Conservation (phyloP, 2,888 invertebrate species). For the Eupithecia inturbata region DNA sequence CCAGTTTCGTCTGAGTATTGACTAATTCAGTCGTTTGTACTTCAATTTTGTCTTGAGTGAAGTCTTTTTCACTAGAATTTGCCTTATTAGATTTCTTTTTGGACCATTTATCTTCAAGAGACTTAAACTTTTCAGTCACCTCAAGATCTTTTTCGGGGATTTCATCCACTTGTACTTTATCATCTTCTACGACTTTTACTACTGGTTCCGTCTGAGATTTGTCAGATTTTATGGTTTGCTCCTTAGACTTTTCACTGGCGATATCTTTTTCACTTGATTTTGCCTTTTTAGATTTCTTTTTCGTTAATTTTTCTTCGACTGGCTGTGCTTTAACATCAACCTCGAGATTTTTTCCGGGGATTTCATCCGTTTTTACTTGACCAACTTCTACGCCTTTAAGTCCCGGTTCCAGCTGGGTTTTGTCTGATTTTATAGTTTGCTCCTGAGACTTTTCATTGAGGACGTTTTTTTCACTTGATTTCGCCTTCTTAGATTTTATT, state of each 20-base stretch:
- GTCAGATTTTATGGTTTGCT: neutral
- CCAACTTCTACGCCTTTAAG: neutral
- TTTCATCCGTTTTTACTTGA: neutral
- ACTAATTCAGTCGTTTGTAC: neutral
- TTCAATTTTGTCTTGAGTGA: neutral
- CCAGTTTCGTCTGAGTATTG: neutral
- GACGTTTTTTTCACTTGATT: neutral
- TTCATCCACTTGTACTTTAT: neutral
- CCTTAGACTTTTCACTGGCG: neutral
- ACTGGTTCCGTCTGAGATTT: neutral
- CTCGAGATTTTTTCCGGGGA: neutral
- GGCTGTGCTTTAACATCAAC: neutral
- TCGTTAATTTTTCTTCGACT: no score
- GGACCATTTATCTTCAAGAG: neutral
- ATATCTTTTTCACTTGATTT: neutral
- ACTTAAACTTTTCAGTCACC: neutral
- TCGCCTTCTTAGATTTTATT: slow-evolving; percentile 1
- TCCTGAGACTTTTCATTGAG: neutral
- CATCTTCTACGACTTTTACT: neutral
- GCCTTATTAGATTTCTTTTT: slow-evolving; percentile 11
- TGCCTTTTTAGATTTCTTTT: neutral
- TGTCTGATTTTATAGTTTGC: neutral
- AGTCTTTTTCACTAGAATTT: neutral
- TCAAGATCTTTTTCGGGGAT: neutral
- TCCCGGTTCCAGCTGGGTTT: neutral